Evolutionary conservation across 2,888 invertebrate species (phyloP), one percentile per base, ranked within the genome.

Genomic region (Calameuta pallipes): DNA sequence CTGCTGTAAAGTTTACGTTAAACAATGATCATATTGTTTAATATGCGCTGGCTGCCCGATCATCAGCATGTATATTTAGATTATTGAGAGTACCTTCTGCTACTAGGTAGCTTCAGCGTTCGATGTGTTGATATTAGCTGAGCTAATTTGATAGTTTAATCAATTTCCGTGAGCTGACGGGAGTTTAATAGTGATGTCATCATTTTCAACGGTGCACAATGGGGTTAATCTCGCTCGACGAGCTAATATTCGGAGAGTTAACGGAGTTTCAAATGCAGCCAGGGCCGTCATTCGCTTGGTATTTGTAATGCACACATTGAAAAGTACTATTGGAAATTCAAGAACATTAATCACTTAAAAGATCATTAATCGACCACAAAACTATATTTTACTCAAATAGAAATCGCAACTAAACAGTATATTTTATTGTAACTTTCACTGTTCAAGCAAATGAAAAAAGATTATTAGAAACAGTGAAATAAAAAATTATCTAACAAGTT

Each of bases 81-180:
- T 83, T 82, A 81, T 82, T 82, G 80, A 80, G 76, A 79, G 82
- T 81, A 86, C 83, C 80, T 56, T 23, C 56, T 79, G 80, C 36
- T 36, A 77, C 81, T 79, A 79, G 82, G 80, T 78, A 77, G 70
- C 79, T 80, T 82, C 82, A 80, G 80, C 79, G 84, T 87, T 71
- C 86, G 85, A 88, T 88, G 88, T 87, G 88, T 88, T 88, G 87
- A 90, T 90, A 91, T 91, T 91, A 89, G 90, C 88, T 87, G 84
- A 90, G 90, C 91, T 91, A 91, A 91, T 91, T 90, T 91, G 90
- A 91, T 91, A 91, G 91, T 91, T 91, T 91, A 91, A 91, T 91
- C 90, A 91, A 91, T 91, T 91, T 91, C 90, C 91, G 89, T 85
- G 87, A 89, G 85, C 89, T 89, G 88, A 89, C 90, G 88, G 90